Evolutionary conservation across 2,113 vertebrate species (phyloP).

Genomic region (Fulica atra): DNA sequence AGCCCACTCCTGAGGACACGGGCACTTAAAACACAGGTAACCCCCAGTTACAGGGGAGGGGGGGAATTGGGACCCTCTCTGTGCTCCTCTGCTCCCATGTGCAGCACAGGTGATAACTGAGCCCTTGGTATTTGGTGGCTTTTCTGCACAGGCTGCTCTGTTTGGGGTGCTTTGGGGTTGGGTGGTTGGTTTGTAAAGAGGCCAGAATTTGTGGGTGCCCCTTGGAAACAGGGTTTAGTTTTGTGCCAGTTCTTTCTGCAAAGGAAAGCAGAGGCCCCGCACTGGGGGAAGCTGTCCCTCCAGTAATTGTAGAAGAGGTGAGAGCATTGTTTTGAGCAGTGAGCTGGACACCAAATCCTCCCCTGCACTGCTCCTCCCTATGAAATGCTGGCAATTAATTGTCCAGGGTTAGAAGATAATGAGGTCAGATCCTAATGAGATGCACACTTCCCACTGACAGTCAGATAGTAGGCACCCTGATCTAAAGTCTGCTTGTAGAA

Average conservation of each 20-base stretch:
- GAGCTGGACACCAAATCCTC: background rate
- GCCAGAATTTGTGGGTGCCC: background rate
- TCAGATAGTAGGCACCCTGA: background rate
- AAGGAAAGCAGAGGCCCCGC: background rate
- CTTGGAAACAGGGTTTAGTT: background rate
- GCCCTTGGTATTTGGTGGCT: background rate
- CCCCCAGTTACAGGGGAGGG: fast-evolving
- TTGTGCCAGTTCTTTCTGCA: background rate
- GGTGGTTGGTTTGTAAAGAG: background rate
- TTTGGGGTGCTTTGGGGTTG: background rate
- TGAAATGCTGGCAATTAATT: slow-evolving; percentile 46
- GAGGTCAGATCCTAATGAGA: slow-evolving; percentile 26
- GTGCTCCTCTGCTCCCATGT: fast-evolving
- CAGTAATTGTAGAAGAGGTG: background rate
- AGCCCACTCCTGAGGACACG: background rate
- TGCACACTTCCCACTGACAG: background rate
- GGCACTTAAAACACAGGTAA: background rate
- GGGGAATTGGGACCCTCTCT: background rate
- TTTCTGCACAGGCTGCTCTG: background rate
- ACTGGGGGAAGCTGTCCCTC: fast-evolving
- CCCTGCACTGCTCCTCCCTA: background rate
- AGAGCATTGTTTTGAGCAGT: background rate
- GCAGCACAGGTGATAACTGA: background rate
- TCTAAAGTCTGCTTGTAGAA: slow-evolving; percentile 5
- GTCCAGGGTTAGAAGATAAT: slow-evolving; percentile 8